Conservation (phyloP, 2,797 vertebrate species). For the Strix occidentalis region DNA sequence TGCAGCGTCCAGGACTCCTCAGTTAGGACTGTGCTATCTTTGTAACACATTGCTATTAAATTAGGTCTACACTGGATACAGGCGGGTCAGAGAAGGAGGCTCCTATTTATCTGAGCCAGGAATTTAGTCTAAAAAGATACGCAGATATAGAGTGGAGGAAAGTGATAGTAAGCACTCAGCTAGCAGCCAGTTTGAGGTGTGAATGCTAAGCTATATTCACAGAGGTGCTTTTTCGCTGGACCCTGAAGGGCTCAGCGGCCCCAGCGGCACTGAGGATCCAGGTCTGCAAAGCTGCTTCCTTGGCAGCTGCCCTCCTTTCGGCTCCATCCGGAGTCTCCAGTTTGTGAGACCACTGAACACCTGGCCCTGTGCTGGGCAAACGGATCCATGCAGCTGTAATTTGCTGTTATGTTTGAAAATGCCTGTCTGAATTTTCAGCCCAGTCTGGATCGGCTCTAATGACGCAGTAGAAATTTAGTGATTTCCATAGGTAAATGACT, state of each 20-base stretch:
- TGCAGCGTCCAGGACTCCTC: background rate
- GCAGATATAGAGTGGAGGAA: background rate
- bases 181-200: slow-evolving; percentile 18
- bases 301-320: background rate
- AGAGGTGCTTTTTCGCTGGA: background rate
- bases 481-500: background rate
- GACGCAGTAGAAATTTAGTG: background rate
- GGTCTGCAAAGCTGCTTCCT: background rate
- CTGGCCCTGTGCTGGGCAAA: background rate
- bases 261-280: rapidly evolving
- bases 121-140: slow-evolving; percentile 47
- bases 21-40: slow-evolving; percentile 39
- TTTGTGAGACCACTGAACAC: background rate
- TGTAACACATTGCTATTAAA: slow-evolving; percentile 51
- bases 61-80: slow-evolving; percentile 11
- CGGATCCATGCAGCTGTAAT: background rate
- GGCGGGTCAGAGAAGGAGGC: background rate
- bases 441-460: background rate
- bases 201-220: background rate
- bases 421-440: background rate
- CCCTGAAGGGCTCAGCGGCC: background rate
- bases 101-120: slow-evolving; percentile 3
- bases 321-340: background rate
- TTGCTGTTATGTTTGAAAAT: background rate
- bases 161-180: slow-evolving; percentile 12